Base-by-base conservation (phyloP, 2,888 invertebrate species). In the Caenorhabditis macrosperma region DNA sequence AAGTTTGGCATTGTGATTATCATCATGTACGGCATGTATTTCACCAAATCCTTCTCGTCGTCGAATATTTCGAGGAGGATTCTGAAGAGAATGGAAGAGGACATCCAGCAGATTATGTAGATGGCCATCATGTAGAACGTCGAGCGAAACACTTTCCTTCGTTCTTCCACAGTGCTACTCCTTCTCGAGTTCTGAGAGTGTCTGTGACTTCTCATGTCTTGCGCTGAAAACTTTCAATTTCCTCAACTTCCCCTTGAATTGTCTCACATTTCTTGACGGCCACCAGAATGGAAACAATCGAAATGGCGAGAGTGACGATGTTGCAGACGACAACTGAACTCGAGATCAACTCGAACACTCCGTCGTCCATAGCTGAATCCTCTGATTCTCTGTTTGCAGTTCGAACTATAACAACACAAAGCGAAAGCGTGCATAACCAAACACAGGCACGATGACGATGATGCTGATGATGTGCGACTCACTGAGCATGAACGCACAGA, bases 1-100 rank as follows among this genome's bases (percentile, higher is more conserved):
- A 67, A 75, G 60, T 60, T 75, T 17, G 75, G 75, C 75, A 75
- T 60, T 41, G 74, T 74, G 59, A 74, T 74, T 26, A 74, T 64
- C 17, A 64, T 48, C 20, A 74, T 24, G 15, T 55, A 64, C 28
- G 72, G 72, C 72, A 72, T 63, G 46, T 44, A 72, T 30, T 55
- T 26, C 3, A 55, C 38, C 22, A 72, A 46, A 17, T 72, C 48
- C 41, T 63, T 54, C 24, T 74, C 74, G n/a, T 74, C 57, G 4
- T 66, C 74, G 12, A 46, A 59, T 9, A 59, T 35, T 0, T 22
- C 57, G 12, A 66, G 46, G 2, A 74, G 59, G 28, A 52, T 30
- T 4, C 64, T 64, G 44, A 57, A 57, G 24, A 44, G 41, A 5
- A 74, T 17, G 1, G 74, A 74, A 15, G 74, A 74, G 30, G 35